Conservation (phyloP, 92 coral and sea anemone genomes). For the Ricordea florida region DNA sequence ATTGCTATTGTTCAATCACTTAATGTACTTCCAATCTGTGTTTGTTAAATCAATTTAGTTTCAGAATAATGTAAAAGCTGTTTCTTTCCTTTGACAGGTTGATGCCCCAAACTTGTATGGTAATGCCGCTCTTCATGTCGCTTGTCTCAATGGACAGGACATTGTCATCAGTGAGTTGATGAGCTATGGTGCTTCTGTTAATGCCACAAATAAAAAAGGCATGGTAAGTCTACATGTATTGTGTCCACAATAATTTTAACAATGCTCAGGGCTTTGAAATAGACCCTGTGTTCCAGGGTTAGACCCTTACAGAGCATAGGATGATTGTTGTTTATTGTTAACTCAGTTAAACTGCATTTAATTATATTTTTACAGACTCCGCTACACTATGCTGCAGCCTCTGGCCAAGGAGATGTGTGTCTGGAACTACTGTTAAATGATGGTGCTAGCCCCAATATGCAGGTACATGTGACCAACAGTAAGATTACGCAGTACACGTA, state of each 20-base stretch:
- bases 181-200: constrained; percentile 89
- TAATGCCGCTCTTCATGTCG: constrained; percentile 93
- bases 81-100: constrained; percentile 52
- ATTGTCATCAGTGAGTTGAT: constrained; percentile 94
- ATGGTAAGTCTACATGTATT: constrained; percentile 71
- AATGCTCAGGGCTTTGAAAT: too few relatives aligned
- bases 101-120: constrained; percentile 85
- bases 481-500: too few relatives aligned
- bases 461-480: constrained; percentile 40
- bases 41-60: too few relatives aligned
- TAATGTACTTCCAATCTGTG: too few relatives aligned
- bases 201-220: constrained; percentile 91
- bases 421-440: constrained; percentile 90
- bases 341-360: background rate
- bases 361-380: constrained; percentile 67
- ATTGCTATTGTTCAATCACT: too few relatives aligned
- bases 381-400: constrained; percentile 91
- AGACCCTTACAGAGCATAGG: too few relatives aligned
- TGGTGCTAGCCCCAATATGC: constrained; percentile 93
- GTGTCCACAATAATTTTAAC: too few relatives aligned
- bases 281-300: too few relatives aligned
- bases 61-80: background rate
- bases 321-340: background rate
- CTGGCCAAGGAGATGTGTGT: constrained; percentile 94
- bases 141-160: constrained; percentile 97